Evolutionary conservation across 2,888 invertebrate species (phyloP).

Genomic region (Clitarchus hookeri): DNA sequence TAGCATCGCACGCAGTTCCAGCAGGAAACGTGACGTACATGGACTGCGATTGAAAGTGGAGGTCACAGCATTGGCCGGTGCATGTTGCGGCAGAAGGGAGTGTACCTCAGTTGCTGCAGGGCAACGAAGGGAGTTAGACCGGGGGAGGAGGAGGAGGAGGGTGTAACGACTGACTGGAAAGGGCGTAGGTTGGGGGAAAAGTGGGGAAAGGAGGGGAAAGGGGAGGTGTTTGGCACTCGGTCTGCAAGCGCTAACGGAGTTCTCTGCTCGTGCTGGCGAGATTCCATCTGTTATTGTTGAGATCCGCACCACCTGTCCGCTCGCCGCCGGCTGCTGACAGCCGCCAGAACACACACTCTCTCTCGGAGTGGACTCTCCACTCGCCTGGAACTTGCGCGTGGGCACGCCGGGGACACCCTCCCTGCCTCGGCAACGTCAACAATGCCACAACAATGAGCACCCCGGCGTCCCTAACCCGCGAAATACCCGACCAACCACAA

Average conservation of each 20-base stretch:
- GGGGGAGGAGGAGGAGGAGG: neutral
- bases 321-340: neutral
- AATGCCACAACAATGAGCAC: neutral
- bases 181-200: neutral
- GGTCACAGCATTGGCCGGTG: too few relatives aligned
- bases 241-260: too few relatives aligned
- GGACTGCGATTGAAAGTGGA: too few relatives aligned
- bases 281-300: conserved; percentile 14
- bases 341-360: neutral
- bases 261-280: neutral
- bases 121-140: neutral
- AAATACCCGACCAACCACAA: too few relatives aligned
- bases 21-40: too few relatives aligned
- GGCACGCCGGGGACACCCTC: neutral
- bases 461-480: neutral
- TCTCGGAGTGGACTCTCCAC: neutral
- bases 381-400: neutral
- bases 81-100: neutral
- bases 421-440: conserved; percentile 7
- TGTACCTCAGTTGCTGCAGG: neutral
- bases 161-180: neutral
- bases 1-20: too few relatives aligned
- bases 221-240: too few relatives aligned
- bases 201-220: neutral
- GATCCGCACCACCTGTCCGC: neutral